Base-by-base conservation (phyloP, 2,888 invertebrate species). In the Scaeva pyrastri region DNA sequence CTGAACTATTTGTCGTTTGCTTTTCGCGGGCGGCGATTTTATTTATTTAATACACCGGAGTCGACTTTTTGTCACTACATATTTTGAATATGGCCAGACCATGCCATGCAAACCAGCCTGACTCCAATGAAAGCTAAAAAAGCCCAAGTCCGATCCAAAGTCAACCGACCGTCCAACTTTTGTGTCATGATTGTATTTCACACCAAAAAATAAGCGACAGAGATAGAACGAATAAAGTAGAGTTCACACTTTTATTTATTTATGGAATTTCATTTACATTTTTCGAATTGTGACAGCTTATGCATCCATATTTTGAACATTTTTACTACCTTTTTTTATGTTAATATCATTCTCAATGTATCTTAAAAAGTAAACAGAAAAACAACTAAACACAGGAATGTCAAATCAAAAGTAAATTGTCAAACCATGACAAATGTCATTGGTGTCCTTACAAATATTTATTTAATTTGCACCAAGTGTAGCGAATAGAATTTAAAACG, bases 401-500 rank as follows among this genome's bases (percentile, higher is more conserved):
- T 74, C 80, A 76, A 70, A 79, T 84, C 84, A 71, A 60, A 72
- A 85, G 72, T 68, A 76, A 80, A 86, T 85, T 76, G 75, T 76
- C 73, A 86, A 77, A 78, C 86, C 86, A 60, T 86, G 66, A 74
- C 86, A 60, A 86, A 82, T 82, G 75, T 45, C 56, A 84, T 50
- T 82, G 23, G 82, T 77, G 70, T 75, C 62, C 78, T 79, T 70
- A 58, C 87, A 87, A 87, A 87, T 87, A 88, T 88, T 88, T 87
- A 88, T 88, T 88, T 88, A 88, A 88, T 88, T 88, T 88, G 86
- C 82, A 88, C 88, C 79, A 82, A 82, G 58, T 74, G 88, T 82
- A 86, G 48, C 88, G 88, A 88, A 88, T 58, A 64, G 80, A 48
- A 88, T 88, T 88, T 88, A 62, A 81, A 86, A 88, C 64, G 88